Conservation (phyloP, 2,888 invertebrate species). For the Drosophila quinaria region DNA sequence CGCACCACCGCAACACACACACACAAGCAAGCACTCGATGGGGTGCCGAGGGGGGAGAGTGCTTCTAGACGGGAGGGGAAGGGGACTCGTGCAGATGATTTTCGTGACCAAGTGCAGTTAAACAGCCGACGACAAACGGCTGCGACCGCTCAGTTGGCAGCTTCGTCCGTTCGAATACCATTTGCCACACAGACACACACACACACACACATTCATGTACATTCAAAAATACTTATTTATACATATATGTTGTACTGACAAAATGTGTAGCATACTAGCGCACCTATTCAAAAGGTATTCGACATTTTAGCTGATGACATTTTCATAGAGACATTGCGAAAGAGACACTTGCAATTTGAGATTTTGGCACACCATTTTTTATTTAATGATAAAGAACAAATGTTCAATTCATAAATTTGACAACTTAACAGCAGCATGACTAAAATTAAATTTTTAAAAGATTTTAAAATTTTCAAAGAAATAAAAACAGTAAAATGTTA, state of each 20-base stretch:
- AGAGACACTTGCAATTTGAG: slow-evolving; percentile 5
- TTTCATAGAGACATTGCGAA: slow-evolving; percentile 16
- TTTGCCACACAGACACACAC: slow-evolving; percentile 31
- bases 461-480: too few species aligned
- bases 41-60: slow-evolving; percentile 1
- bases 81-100: slow-evolving; percentile 65
- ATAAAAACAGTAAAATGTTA: too few species aligned
- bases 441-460: neutral
- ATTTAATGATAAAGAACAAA: slow-evolving; percentile 3
- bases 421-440: slow-evolving; percentile 1
- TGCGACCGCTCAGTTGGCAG: slow-evolving; percentile 53
- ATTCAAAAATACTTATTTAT: slow-evolving; percentile 9
- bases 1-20: slow-evolving; percentile 27
- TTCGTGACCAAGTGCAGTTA: slow-evolving; percentile 83
- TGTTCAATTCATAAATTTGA: slow-evolving; percentile 3
- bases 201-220: slow-evolving; percentile 5
- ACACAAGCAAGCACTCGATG: slow-evolving; percentile 18
- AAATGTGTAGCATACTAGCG: slow-evolving; percentile 43
- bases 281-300: slow-evolving; percentile 25
- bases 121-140: slow-evolving; percentile 73
- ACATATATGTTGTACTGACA: slow-evolving; percentile 20
- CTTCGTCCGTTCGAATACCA: slow-evolving; percentile 57
- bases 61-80: neutral
- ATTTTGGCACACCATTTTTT: slow-evolving; percentile 34
- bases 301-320: slow-evolving; percentile 63